Conservation (phyloP, 2,888 invertebrate genomes). For the Hyposoter didymator region DNA sequence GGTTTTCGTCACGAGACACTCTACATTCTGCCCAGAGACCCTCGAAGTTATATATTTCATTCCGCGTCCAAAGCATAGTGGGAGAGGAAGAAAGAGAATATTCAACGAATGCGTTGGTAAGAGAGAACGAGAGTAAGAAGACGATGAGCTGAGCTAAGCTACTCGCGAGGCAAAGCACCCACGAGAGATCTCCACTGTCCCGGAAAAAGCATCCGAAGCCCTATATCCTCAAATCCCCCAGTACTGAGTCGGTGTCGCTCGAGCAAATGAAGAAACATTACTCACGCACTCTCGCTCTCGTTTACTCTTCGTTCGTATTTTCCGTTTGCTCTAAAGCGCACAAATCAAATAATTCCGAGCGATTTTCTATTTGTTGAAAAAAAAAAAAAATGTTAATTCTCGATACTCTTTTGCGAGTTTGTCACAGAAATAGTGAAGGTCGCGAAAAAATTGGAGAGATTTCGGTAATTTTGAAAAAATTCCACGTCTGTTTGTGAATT, state of each 20-base stretch:
- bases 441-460: too few relatives aligned
- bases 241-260: constrained; percentile 47
- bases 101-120: neutral
- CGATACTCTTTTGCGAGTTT: too few relatives aligned
- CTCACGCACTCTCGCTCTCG: constrained; percentile 79
- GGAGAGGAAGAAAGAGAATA: constrained; percentile 31
- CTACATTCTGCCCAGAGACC: constrained; percentile 24
- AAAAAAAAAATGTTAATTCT: too few relatives aligned
- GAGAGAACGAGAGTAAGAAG: constrained; percentile 8
- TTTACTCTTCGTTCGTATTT: constrained; percentile 31
- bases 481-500: too few relatives aligned
- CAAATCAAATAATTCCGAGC: constrained; percentile 57
- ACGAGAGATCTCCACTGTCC: constrained; percentile 62
- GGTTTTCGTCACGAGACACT: constrained; percentile 36
- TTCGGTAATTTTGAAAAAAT: too few relatives aligned
- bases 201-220: constrained; percentile 71
- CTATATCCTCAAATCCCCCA: constrained; percentile 54
- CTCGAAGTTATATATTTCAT: constrained; percentile 42
- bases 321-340: constrained; percentile 49
- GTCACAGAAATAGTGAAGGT: too few relatives aligned
- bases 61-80: constrained; percentile 14
- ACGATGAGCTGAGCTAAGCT: constrained; percentile 35
- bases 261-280: constrained; percentile 81
- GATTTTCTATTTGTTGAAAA: constrained; percentile 28
- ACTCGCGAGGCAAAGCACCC: constrained; percentile 56